These are phyloP conservation scores for Drosophila repletoides DNA, from an alignment of 1,140 invertebrate species.

Conservation along the genomic window DNA sequence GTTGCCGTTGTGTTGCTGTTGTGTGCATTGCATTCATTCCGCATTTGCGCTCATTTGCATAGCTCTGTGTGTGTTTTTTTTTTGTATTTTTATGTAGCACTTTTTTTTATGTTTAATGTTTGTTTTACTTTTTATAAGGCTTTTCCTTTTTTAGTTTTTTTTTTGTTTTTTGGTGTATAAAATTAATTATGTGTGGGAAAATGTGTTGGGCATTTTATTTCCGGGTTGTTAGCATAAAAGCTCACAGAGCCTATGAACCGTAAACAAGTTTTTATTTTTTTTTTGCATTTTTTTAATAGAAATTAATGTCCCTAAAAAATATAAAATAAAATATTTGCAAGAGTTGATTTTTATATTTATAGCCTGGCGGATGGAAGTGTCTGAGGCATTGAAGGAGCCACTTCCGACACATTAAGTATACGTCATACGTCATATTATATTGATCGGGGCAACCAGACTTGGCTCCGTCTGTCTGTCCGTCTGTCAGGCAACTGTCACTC, in stretches of 20 bases:
- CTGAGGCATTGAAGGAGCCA: too few relatives aligned
- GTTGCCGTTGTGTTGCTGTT: too few relatives aligned
- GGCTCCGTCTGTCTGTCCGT: too few relatives aligned
- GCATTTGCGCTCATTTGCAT: constrained; percentile 79
- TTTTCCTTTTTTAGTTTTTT: constrained; percentile 36
- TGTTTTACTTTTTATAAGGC: constrained; percentile 17
- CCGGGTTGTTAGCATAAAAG: constrained; percentile 54
- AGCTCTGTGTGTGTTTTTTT: constrained; percentile 47
- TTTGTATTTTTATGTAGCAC: constrained; percentile 31
- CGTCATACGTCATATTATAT: too few relatives aligned
- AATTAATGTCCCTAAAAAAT: too few relatives aligned
- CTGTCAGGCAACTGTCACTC: too few relatives aligned
- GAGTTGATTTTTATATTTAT: too few relatives aligned
- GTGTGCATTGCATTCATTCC: constrained; percentile 73
- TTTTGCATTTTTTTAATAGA: too few relatives aligned
- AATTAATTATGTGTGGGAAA: constrained; percentile 80
- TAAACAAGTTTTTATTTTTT: not conserved
- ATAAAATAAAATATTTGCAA: too few relatives aligned
- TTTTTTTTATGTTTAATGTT: constrained; percentile 31
- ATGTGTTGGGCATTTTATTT: constrained; percentile 66
- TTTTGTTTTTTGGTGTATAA: constrained; percentile 42
- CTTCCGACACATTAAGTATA: too few relatives aligned
- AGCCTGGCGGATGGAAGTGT: too few relatives aligned
- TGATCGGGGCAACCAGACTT: too few relatives aligned
- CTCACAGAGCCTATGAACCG: not conserved